phyloP scores from a whole-genome alignment of 2,888 invertebrate genomes.

The Smittia aterrima region DNA sequence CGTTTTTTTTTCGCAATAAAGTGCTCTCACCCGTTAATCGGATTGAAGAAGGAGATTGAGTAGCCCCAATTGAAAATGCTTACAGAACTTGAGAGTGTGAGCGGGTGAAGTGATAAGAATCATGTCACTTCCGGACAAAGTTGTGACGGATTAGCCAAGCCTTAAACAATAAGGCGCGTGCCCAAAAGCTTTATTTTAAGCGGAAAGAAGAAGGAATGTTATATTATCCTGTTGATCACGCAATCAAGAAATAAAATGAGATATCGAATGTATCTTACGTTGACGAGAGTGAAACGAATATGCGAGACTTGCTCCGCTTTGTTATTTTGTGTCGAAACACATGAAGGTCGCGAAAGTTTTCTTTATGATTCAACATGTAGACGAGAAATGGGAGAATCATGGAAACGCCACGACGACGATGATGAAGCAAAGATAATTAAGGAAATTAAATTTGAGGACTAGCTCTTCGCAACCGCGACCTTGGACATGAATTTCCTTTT shows the following conservation, averaged over 20 bases:
- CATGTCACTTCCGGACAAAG: background rate
- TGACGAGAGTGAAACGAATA: too few species aligned
- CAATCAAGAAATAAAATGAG: background rate
- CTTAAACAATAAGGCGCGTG: background rate
- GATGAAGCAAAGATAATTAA: background rate
- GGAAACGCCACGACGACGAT: background rate
- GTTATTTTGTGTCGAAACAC: background rate
- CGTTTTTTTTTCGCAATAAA: too few species aligned
- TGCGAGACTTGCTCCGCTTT: background rate
- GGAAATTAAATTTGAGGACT: conserved; percentile 7
- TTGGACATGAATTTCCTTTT: conserved; percentile 7
- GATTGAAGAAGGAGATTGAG: too few species aligned
- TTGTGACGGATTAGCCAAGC: background rate
- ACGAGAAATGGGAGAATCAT: background rate
- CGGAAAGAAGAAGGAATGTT: background rate
- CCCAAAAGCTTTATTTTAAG: background rate
- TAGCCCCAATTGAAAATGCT: too few species aligned
- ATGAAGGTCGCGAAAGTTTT: background rate
- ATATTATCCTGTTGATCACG: conserved; percentile 7
- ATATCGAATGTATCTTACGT: background rate
- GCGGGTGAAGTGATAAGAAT: background rate
- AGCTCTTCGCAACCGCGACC: background rate
- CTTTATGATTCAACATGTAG: background rate
- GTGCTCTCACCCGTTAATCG: too few species aligned
- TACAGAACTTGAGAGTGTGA: background rate